Conservation (phyloP, 30 jellyfish, hydroid and myxozoan genomes). For the Chironex yamaguchii region DNA sequence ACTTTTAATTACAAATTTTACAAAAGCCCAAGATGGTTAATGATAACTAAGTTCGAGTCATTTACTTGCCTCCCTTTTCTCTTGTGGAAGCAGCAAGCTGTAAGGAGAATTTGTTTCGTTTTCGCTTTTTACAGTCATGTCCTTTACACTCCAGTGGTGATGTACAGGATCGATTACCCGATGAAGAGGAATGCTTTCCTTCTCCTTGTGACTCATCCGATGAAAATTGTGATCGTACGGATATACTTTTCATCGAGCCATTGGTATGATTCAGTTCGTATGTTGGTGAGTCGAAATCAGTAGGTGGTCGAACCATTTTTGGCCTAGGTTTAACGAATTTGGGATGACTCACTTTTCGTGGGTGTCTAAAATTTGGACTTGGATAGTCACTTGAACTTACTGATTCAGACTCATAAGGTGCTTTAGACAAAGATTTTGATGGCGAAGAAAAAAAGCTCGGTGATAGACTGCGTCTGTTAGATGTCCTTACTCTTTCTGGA, state of each 20-base stretch:
- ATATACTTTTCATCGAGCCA: background rate
- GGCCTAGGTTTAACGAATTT: background rate
- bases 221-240: slow-evolving; percentile 51
- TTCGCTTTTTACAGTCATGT: slow-evolving; percentile 67
- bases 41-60: too few relatives aligned
- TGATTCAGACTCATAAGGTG: background rate
- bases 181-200: background rate
- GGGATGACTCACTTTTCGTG: background rate
- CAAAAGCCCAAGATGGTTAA: too few relatives aligned
- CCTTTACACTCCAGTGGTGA: slow-evolving; percentile 46
- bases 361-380: background rate
- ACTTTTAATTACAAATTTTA: too few relatives aligned
- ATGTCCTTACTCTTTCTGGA: slow-evolving; percentile 36
- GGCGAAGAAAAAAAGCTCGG: background rate
- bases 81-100: background rate
- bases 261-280: slow-evolving; percentile 37
- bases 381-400: background rate
- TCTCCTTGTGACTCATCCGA: slow-evolving; percentile 72
- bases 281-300: slow-evolving; percentile 31
- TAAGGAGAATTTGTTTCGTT: background rate
- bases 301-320: slow-evolving; percentile 54
- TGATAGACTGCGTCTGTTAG: background rate
- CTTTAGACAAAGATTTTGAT: background rate
- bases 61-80: background rate
- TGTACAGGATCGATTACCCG: slow-evolving; percentile 71